Conservation (phyloP, 2,113 vertebrate genomes). For the Aix galericulata region DNA sequence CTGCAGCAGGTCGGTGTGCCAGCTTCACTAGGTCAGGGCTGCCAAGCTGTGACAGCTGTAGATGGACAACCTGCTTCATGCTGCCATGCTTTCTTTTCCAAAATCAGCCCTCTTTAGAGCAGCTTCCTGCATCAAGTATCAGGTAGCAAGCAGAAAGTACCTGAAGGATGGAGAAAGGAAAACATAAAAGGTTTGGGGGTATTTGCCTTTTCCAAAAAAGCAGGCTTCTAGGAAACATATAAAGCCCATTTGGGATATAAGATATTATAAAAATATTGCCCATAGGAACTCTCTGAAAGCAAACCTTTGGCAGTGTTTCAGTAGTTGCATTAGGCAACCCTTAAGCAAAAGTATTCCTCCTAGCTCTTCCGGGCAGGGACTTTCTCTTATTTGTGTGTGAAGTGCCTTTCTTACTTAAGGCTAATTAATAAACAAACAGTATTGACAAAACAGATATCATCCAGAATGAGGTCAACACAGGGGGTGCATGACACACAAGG, state of each 20-base stretch:
- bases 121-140: fast-evolving
- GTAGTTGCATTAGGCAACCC: conserved; percentile 61
- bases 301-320: conserved; percentile 64
- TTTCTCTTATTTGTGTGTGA: neutral
- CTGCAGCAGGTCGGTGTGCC: conserved; percentile 5
- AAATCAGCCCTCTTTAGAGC: neutral
- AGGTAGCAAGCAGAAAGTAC: neutral
- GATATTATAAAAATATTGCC: conserved; percentile 43
- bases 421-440: conserved; percentile 62
- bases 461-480: neutral
- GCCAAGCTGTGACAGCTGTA: conserved; percentile 37
- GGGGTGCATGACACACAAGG: neutral
- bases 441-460: neutral
- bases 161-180: neutral
- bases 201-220: conserved; percentile 21
- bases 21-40: conserved; percentile 44
- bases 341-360: neutral
- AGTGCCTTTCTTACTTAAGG: neutral
- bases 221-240: conserved; percentile 14
- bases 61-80: conserved; percentile 38
- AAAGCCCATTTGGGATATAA: conserved; percentile 37
- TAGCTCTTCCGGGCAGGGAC: conserved; percentile 27
- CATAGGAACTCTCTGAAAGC: conserved; percentile 47
- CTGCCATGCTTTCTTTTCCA: conserved; percentile 1
- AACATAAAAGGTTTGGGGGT: neutral